Percentiles rank a stretch among this genome's conserved stretches.
phyloP scores from a whole-genome alignment of 2,797 vertebrate species.

The Gephyroberyx darwinii region DNA sequence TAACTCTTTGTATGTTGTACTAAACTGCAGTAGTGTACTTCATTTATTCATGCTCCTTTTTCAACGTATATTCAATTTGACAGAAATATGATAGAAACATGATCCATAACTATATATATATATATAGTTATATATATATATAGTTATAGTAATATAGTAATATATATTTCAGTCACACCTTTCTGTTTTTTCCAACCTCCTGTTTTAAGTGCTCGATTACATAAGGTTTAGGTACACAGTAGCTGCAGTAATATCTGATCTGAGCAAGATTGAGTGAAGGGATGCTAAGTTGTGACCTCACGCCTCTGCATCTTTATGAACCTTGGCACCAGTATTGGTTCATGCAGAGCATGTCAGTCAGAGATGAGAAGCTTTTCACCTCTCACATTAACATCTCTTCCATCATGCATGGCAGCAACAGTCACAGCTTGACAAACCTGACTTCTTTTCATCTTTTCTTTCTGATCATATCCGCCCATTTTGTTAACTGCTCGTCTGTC shows the following conservation, averaged over 20 bases:
- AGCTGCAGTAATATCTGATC: no score
- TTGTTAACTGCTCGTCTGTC: conserved; percentile 28
- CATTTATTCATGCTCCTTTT: no score
- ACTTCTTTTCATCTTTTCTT: conserved; percentile 48
- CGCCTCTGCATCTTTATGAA: conserved; percentile 25
- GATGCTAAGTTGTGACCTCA: conserved; percentile 4
- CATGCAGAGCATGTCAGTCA: conserved; percentile 31
- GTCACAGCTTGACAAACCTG: conserved; percentile 39
- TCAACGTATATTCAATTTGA: neutral
- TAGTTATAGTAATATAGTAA: no score
- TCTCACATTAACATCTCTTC: conserved; percentile 35
- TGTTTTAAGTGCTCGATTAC: conserved; percentile 23
- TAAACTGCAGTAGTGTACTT: neutral
- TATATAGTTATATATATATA: no score
- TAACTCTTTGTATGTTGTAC: neutral
- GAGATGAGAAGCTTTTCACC: conserved; percentile 42
- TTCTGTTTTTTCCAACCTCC: neutral
- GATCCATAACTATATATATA: neutral
- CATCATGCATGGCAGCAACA: conserved; percentile 23
- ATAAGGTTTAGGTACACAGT: conserved; percentile 25
- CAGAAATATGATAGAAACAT: neutral
- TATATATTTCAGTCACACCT: neutral
- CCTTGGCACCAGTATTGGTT: conserved; percentile 28
- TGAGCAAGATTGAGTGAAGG: conserved; percentile 43
- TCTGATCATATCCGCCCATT: conserved; percentile 42